Evolutionary conservation across 2,888 invertebrate species (phyloP).

Genomic region (Amiota mariae): DNA sequence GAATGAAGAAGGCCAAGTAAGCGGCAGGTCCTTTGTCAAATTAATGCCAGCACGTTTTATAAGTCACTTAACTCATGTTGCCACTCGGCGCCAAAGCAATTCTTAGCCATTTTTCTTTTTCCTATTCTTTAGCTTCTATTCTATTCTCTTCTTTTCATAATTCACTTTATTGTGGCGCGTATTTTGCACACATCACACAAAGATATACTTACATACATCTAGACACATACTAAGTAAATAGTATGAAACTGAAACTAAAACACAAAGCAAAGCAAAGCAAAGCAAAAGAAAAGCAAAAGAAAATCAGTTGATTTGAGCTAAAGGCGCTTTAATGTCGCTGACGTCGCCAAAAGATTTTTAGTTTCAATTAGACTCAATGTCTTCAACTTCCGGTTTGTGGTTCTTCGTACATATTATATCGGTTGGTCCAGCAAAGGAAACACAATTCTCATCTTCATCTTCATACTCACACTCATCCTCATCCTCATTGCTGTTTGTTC

Average conservation of each 20-base stretch:
- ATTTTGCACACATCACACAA: not conserved
- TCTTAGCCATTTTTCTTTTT: not conserved
- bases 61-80: not conserved
- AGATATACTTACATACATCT: not conserved
- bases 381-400: slow-evolving; percentile 23
- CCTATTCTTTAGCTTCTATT: not conserved
- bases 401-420: not conserved
- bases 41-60: slow-evolving; percentile 2
- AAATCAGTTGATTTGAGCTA: not conserved
- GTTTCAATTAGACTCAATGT: slow-evolving; percentile 24
- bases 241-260: not conserved
- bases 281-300: not conserved
- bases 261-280: not conserved
- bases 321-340: slow-evolving; percentile 12
- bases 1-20: not conserved
- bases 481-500: not conserved
- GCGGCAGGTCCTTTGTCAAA: not conserved
- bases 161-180: not conserved
- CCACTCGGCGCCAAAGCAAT: slow-evolving; percentile 3
- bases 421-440: not conserved
- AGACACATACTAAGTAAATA: not conserved
- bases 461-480: not conserved
- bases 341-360: slow-evolving; percentile 14
- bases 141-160: slow-evolving; percentile 10
- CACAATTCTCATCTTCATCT: too few species aligned